Evolutionary conservation across 2,113 vertebrate genomes (phyloP).

Genomic region (Notarius lentiginosus): DNA sequence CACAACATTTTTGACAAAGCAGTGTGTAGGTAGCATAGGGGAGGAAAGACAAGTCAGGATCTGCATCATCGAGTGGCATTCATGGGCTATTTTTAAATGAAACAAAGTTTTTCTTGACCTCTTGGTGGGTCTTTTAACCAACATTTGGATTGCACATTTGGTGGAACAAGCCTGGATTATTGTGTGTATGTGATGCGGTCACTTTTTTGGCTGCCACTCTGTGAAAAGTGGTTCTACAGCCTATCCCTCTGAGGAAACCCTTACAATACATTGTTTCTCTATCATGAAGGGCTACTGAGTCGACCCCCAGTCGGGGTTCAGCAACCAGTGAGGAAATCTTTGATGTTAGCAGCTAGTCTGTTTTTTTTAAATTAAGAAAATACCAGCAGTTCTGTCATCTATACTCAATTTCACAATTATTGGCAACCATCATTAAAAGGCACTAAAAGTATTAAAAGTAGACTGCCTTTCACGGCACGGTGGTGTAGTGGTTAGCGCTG

Average conservation of each 20-base stretch:
- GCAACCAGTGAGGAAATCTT: not conserved
- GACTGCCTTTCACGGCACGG: too few relatives aligned
- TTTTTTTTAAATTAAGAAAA: not conserved
- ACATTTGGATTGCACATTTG: not conserved
- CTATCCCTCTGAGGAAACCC: not conserved
- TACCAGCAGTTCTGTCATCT: not conserved
- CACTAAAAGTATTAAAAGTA: not conserved
- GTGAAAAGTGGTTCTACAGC: not conserved
- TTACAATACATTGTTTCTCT: not conserved
- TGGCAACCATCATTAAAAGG: not conserved
- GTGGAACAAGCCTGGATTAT: not conserved
- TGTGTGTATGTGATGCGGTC: not conserved
- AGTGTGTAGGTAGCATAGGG: slow-evolving; percentile 9
- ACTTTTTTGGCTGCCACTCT: not conserved
- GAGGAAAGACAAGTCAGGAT: not conserved
- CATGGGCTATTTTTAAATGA: not conserved
- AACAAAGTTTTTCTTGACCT: not conserved
- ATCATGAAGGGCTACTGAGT: not conserved
- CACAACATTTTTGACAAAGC: not conserved
- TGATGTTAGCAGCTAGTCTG: not conserved
- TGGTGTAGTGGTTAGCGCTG: too few relatives aligned
- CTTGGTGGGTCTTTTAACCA: not conserved
- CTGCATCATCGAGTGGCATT: not conserved
- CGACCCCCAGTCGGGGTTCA: not conserved
- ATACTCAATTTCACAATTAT: not conserved